Base-by-base conservation (phyloP, 2,888 invertebrate genomes). In the Noctua janthe region DNA sequence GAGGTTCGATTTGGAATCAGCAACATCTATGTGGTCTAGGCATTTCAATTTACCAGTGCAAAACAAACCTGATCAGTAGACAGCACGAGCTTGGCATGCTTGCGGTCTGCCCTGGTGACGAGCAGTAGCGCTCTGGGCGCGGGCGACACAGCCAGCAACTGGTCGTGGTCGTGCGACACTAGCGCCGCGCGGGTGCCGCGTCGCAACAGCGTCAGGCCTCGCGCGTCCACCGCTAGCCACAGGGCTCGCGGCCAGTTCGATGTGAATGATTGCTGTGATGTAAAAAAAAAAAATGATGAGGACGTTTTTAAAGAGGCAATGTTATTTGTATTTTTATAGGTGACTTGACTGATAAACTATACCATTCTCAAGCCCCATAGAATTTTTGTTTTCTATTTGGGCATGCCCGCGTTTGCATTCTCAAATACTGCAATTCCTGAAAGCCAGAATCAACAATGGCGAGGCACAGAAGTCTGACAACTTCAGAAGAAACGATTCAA, bases 191-290 rank as follows among this genome's bases (percentile, higher is more conserved):
- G 98, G 23, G 99, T 98, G 78, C 99, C 98, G 92, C 99, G 98
- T 91, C 99, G 99, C 91, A 99, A 97, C 84, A 99, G 97, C 94
- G 99, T 99, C 83, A 99, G 97, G 39, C 99, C 99, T 90, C 98
- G 98, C 94, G 99, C 99, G 96, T 99, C 99, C 75, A 99, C 98
- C 47, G 99, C 99, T 89, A 99, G 97, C 99, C 99, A 99, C 71
- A 99, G 97, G 69, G 98, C 98, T 92, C 99, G 98, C 51, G 99
- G 99, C 99, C 99, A 99, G 95, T 99, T 99, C 49, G 99, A 99
- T 23, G 99, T 99, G 94, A 99, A 99, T 20, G 99, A 99, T 98
- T 99, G 99, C 98, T 99, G 94, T 1, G 10, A 56, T 70, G 15
- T 0, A 62, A 29, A 35, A 66, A 35, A 66, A 35, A 39, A 56